Base-by-base conservation (phyloP, 2,797 vertebrate species). In the Acanthiza pusilla region DNA sequence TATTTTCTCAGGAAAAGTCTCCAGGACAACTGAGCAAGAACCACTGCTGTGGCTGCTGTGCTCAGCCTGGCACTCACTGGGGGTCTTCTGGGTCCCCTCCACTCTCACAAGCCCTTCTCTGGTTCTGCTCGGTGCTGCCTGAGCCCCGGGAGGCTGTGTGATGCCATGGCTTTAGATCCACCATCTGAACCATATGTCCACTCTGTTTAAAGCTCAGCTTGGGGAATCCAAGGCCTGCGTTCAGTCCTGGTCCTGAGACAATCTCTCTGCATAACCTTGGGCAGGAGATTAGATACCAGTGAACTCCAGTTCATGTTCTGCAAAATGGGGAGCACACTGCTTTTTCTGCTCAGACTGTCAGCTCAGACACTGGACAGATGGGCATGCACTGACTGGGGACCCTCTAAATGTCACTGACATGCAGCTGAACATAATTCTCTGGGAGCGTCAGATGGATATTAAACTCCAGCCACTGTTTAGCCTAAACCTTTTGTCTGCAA, bases 81-180 rank as follows among this genome's bases (percentile, higher is more conserved):
- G 29, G 17, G 5, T 47, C n/a, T 72, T 43, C 62, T 36, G 51
- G 63, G 77, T 30, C 43, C 43, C 42, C 48, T 79, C 32, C 0
- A 3, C 47, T 91, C 68, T 40, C 13, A 1, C 54, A 77, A 51
- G 27, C 0, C 0, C 13, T 53, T 26, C 79, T n/a, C 22, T 58
- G 34, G 9, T n/a, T 57, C 66, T 80, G 53, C 45, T 77, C 42
- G 53, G 65, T 19, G 55, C 47, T 4, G 3, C 42, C 19, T 8
- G 2, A 60, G 40, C 40, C 27, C 48, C 5, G 3, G 11, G 32
- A 45, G 23, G 29, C 45, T 61, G 61, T 0, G 0, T 48, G 50
- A 51, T 51, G 62, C 21, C 1, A 0, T 42, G 12, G 9, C 40
- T 36, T n/a, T 20, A 74, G 26, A 72, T 26, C 32, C 57, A 70